Base-by-base conservation (phyloP, 2,797 vertebrate species). In the Telmatherina bonti region DNA sequence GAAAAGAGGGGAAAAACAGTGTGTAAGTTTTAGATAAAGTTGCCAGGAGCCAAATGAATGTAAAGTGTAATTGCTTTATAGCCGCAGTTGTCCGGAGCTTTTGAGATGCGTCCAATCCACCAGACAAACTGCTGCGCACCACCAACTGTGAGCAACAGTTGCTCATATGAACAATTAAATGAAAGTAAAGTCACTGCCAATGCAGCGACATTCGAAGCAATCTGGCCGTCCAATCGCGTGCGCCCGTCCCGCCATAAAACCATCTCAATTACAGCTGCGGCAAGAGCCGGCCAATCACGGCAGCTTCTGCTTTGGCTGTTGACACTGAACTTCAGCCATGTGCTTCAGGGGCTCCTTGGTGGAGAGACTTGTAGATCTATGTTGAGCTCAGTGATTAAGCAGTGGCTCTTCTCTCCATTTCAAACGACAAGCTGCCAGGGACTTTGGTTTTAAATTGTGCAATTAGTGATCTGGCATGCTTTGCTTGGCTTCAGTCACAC, bases 401-500 rank as follows among this genome's bases (percentile, higher is more conserved):
- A 77, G 84, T 85, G 91, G 86, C 89, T 91, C 86, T 87, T 89
- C 90, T 87, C 86, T 87, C 86, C 72, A 69, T 91, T 90, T 92
- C 88, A 86, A 82, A 89, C 74, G 85, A 88, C 88, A 89, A 78
- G 89, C 90, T 90, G 91, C 92, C 92, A 91, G 91, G 85, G 89
- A 89, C 91, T 92, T 89, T 90, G 86, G 84, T 91, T 92, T 91
- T 90, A 92, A 93, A 93, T 91, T 89, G 91, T 88, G 85, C 92
- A 92, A 92, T 94, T 93, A 94, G 93, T 88, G 89, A 91, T 90
- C 91, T 93, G 92, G 89, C 91, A 86, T 81, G 90, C 88, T 86
- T 84, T 81, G 85, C 87, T 87, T 85, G 86, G 91, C 90, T 91
- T 85, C 90, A 81, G 85, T 85, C 76, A 63, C 78, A 73, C 86